phyloP scores from a whole-genome alignment of 1,140 invertebrate genomes.

The Uloborus diversus region DNA sequence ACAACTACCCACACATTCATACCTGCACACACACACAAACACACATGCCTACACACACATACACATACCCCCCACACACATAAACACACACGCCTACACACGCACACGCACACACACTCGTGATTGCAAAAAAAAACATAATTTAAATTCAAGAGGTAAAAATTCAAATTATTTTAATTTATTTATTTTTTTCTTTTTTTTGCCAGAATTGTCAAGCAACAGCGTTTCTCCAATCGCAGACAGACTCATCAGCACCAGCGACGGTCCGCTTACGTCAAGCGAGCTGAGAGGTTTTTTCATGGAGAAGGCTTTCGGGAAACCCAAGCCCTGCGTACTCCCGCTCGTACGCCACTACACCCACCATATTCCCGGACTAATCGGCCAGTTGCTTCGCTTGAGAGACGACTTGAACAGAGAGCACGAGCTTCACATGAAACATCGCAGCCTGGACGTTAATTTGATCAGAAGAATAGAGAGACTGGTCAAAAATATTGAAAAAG shows the following conservation, averaged over 20 bases:
- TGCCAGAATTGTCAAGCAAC: too few species aligned
- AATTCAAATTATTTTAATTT: too few species aligned
- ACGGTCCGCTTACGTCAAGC: background rate
- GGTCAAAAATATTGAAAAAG: background rate
- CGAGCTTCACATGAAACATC: background rate
- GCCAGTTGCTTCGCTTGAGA: background rate
- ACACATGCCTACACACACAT: too few species aligned
- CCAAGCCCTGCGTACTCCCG: background rate
- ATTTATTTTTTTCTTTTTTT: too few species aligned
- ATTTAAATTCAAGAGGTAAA: too few species aligned
- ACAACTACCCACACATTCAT: too few species aligned
- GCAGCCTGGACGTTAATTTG: background rate
- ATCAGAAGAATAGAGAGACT: background rate
- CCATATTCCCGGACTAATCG: background rate
- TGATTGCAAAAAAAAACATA: too few species aligned
- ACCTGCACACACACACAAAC: too few species aligned
- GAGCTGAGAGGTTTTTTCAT: background rate
- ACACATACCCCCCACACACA: too few species aligned
- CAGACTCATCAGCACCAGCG: background rate
- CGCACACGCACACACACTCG: too few species aligned
- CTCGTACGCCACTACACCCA: background rate
- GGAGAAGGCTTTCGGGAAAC: background rate
- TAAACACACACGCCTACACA: too few species aligned
- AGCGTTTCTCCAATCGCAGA: background rate
- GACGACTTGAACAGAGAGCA: background rate